Evolutionary conservation across 2,888 invertebrate species (phyloP).

Genomic region (Helicoverpa assulta): DNA sequence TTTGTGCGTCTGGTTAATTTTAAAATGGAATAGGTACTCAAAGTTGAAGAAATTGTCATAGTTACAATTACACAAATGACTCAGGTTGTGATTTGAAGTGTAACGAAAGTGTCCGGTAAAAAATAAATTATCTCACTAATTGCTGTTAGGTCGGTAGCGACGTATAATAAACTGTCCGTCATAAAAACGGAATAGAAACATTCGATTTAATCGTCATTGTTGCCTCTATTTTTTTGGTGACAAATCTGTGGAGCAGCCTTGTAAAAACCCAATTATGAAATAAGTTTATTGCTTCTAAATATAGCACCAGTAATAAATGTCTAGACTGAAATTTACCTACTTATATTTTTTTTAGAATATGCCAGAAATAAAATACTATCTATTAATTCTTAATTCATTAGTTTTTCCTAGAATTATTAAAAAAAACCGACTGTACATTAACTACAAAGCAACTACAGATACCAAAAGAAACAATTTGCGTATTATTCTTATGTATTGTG

Average conservation of each 20-base stretch:
- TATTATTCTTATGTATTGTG: conserved; percentile 45
- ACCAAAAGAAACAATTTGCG: conserved; percentile 33
- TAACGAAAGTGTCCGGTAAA: conserved; percentile 16
- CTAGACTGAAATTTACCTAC: no score
- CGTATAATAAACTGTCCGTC: conserved; percentile 10
- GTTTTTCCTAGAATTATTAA: background rate
- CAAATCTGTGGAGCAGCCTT: background rate
- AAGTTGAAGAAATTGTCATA: background rate
- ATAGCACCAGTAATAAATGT: no score
- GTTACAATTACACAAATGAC: background rate
- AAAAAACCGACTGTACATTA: conserved; percentile 21
- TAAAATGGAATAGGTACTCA: background rate
- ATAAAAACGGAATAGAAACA: conserved; percentile 14
- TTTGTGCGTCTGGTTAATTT: background rate
- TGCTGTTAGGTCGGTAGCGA: conserved; percentile 25
- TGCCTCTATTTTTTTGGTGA: background rate
- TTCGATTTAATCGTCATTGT: conserved; percentile 27
- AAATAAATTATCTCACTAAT: conserved; percentile 29
- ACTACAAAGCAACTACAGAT: conserved; percentile 10
- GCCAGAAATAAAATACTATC: background rate
- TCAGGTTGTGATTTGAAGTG: conserved; percentile 9
- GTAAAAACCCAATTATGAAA: background rate
- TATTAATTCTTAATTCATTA: background rate
- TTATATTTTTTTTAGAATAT: no score
- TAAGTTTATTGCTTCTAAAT: background rate